Conservation (phyloP, 2,797 vertebrate species). For the Emydoidea blandingii region DNA sequence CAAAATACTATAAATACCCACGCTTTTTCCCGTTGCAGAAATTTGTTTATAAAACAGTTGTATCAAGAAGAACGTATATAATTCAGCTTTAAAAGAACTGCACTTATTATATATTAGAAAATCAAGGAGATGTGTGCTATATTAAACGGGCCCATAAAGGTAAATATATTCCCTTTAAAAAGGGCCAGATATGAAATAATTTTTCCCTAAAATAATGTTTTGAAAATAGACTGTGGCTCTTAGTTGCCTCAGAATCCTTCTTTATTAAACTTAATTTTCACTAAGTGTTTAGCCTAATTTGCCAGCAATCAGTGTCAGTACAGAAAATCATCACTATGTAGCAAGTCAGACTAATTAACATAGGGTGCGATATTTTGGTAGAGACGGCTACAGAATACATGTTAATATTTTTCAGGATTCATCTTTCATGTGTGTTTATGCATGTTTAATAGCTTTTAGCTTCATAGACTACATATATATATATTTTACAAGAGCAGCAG, state of each 20-base stretch:
- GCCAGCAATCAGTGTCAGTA: neutral
- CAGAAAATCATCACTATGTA: neutral
- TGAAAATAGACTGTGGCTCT: neutral
- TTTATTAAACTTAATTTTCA: slow-evolving; percentile 9
- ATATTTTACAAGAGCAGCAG: neutral
- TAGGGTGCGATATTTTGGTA: neutral
- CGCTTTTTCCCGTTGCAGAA: neutral
- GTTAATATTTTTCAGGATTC: neutral
- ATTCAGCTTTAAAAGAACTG: neutral
- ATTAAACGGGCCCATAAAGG: neutral
- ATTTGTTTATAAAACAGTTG: neutral
- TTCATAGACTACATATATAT: neutral
- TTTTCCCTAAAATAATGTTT: neutral
- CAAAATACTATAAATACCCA: neutral
- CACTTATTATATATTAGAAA: neutral
- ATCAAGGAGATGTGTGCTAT: neutral
- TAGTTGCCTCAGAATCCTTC: neutral
- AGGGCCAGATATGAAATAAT: neutral
- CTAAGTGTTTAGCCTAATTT: slow-evolving; percentile 21
- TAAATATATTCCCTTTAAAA: slow-evolving; percentile 2
- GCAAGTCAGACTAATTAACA: slow-evolving; percentile 6
- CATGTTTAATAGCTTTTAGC: neutral
- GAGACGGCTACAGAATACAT: slow-evolving; percentile 39
- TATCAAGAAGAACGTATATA: neutral
- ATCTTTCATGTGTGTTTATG: neutral